phyloP scores from a whole-genome alignment of 2,113 vertebrate species.

The Pyxicephalus adspersus region DNA sequence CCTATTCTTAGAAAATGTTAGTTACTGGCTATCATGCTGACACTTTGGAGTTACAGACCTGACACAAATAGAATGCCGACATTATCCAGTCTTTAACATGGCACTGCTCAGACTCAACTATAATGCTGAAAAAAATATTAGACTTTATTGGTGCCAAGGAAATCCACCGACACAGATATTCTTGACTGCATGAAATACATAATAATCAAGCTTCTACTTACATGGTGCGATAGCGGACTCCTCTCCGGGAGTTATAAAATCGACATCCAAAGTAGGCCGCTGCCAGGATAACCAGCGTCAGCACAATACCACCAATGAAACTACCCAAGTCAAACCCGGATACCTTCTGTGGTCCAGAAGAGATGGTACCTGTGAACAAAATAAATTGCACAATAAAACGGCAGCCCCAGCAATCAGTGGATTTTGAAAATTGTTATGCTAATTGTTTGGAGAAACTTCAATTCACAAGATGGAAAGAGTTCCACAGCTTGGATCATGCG shows the following conservation, averaged over 20 bases:
- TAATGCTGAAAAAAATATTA: no score
- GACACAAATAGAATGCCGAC: no score
- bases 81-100: no score
- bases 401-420: neutral
- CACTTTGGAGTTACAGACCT: no score
- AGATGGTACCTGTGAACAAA: slow-evolving; percentile 63
- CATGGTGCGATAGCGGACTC: slow-evolving; percentile 80
- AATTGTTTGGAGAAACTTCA: neutral
- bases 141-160: no score
- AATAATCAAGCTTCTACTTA: slow-evolving; percentile 62
- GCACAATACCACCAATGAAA: slow-evolving; percentile 78
- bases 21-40: no score
- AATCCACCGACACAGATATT: no score
- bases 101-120: no score
- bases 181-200: no score
- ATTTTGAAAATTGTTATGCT: neutral
- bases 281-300: slow-evolving; percentile 72
- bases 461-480: no score
- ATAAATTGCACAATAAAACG: neutral
- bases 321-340: slow-evolving; percentile 75
- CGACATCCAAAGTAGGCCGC: slow-evolving; percentile 75
- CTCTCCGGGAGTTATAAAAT: slow-evolving; percentile 75
- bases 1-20: no score
- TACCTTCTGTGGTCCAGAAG: slow-evolving; percentile 7
- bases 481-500: no score